A percentile compares a stretch with the other conserved stretches of the same genome.
These are phyloP conservation scores for Silurus glanis DNA, from an alignment of 2,113 vertebrate genomes.

Conservation along the genomic window DNA sequence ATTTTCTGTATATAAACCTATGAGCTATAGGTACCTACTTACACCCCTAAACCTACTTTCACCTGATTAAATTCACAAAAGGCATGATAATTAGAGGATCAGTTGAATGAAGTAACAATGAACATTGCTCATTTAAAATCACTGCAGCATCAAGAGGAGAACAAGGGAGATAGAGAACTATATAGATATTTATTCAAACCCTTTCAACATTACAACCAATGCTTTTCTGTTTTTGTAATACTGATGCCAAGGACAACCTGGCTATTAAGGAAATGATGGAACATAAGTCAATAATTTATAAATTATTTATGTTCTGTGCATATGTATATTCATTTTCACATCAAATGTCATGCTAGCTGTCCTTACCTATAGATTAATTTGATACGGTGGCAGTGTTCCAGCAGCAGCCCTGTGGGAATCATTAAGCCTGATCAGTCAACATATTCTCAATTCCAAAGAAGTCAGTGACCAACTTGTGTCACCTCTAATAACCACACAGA, in stretches of 20 bases:
- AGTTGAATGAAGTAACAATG: background rate
- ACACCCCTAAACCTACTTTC: background rate
- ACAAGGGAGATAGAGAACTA: background rate
- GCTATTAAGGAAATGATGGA: background rate
- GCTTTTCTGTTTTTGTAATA: background rate
- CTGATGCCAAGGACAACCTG: background rate
- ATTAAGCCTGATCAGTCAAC: slow-evolving; percentile 19
- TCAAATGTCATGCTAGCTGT: background rate
- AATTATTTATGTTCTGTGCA: background rate
- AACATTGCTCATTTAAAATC: background rate
- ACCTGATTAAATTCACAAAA: slow-evolving; percentile 13
- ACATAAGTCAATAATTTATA: background rate
- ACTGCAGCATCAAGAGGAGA: background rate
- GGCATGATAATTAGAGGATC: background rate
- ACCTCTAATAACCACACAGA: slow-evolving; percentile 8
- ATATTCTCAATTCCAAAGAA: slow-evolving; percentile 23
- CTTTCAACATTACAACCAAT: background rate
- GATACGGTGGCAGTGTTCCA: background rate
- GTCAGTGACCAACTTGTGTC: slow-evolving; percentile 13
- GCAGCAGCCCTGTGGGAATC: background rate
- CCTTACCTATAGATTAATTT: background rate
- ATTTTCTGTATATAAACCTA: slow-evolving; percentile 8
- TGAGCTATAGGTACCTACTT: slow-evolving; percentile 3
- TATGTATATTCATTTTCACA: background rate
- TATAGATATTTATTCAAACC: background rate